Evolutionary conservation across 2,888 invertebrate species (phyloP).

Genomic region (Drosophila lutescens): DNA sequence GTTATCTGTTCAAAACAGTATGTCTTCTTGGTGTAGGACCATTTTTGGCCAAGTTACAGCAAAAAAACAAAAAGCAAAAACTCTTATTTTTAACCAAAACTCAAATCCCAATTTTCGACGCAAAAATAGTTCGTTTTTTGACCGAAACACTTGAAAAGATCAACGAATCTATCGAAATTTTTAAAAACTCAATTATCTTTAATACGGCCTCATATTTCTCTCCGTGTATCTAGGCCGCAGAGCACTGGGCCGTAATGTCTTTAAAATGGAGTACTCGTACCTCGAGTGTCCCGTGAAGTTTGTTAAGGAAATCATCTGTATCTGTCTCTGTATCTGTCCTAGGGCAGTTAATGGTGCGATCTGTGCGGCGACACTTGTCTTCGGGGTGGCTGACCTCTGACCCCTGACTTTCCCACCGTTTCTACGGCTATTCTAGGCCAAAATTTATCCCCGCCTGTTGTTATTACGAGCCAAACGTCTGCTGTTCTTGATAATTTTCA

Average conservation of each 20-base stretch:
- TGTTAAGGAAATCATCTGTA: slow-evolving; percentile 38
- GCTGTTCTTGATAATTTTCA: slow-evolving; percentile 48
- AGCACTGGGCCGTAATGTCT: slow-evolving; percentile 21
- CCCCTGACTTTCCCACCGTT: no score
- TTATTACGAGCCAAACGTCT: slow-evolving; percentile 16
- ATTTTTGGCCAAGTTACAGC: no score
- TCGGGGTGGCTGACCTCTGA: not conserved
- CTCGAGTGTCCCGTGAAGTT: slow-evolving; percentile 31
- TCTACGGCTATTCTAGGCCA: not conserved
- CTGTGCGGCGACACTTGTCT: slow-evolving; percentile 26
- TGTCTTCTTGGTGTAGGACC: no score
- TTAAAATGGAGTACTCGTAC: slow-evolving; percentile 33
- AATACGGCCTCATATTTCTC: not conserved
- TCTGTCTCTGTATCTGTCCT: slow-evolving; percentile 26
- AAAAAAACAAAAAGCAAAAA: no score
- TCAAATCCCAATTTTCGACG: no score
- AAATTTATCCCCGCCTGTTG: slow-evolving; percentile 20
- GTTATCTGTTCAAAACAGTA: no score
- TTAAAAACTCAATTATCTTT: no score
- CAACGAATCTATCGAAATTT: no score
- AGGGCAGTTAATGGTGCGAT: slow-evolving; percentile 33
- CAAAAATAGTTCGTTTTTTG: no score
- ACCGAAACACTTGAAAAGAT: no score
- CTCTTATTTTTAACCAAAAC: no score
- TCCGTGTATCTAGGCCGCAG: slow-evolving; percentile 1